Conservation (phyloP, 2,888 invertebrate species). For the Drosophila kokeensis region DNA sequence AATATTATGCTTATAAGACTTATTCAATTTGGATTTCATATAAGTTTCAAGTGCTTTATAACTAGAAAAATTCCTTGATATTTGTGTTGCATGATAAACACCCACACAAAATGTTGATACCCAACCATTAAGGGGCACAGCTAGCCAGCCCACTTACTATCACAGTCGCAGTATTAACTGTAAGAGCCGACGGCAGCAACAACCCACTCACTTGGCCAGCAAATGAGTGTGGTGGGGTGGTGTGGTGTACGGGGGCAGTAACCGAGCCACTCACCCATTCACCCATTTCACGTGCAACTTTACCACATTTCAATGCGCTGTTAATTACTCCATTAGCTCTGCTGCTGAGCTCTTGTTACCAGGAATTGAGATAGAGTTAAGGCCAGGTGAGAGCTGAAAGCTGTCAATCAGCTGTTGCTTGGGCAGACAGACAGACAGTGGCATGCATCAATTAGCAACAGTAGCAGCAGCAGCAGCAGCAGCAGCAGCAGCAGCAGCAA, state of each 20-base stretch:
- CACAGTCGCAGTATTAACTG: constrained; percentile 18
- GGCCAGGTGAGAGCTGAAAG: constrained; percentile 23
- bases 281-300: constrained; percentile 64
- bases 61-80: background rate
- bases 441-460: constrained; percentile 63
- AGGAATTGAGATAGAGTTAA: background rate
- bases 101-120: background rate
- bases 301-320: constrained; percentile 46
- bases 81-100: background rate
- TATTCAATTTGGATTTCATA: background rate
- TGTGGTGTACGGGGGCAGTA: constrained; percentile 9
- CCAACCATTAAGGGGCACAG: background rate
- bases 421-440: constrained; percentile 14
- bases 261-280: constrained; percentile 66
- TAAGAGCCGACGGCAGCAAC: constrained; percentile 1
- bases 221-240: background rate
- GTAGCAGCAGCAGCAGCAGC: constrained; percentile 13
- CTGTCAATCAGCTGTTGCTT: constrained; percentile 45
- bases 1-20: background rate
- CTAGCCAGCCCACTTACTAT: constrained; percentile 14
- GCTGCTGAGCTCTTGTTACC: constrained; percentile 43
- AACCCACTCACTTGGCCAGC: constrained; percentile 44
- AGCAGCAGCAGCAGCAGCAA: constrained; percentile 10
- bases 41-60: background rate
- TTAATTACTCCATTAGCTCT: constrained; percentile 74